Conservation (phyloP, 2,888 invertebrate genomes). For the Meloe dianella region DNA sequence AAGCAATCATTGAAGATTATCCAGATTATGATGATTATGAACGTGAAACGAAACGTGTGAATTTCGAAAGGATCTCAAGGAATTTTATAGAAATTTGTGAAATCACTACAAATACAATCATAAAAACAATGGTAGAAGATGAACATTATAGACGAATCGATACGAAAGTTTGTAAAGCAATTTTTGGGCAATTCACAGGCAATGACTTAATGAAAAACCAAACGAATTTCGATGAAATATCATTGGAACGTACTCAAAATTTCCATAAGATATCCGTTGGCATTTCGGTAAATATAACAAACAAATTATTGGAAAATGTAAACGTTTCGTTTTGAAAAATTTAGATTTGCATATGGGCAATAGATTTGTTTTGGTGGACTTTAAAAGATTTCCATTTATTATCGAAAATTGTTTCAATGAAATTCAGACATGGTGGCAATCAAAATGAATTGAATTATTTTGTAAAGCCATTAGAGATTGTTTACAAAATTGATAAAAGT, state of each 20-base stretch:
- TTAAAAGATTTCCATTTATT: not conserved
- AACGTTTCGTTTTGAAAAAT: not conserved
- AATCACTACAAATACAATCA: slow-evolving; percentile 8
- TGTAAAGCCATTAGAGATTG: not conserved
- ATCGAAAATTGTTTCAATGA: slow-evolving; percentile 12
- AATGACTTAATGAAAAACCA: not conserved
- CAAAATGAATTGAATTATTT: slow-evolving; percentile 13
- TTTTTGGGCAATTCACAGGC: not conserved
- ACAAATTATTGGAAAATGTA: not conserved
- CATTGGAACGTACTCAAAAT: not conserved
- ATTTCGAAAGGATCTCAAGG: slow-evolving; percentile 12
- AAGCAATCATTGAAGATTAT: slow-evolving; percentile 17
- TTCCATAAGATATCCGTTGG: not conserved
- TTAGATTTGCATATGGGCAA: slow-evolving; percentile 13
- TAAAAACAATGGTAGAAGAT: slow-evolving; percentile 14
- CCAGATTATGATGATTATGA: slow-evolving; percentile 20
- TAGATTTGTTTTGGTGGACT: slow-evolving; percentile 21
- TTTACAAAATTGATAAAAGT: slow-evolving; percentile 1
- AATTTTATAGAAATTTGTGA: slow-evolving; percentile 18
- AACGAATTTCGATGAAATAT: not conserved
- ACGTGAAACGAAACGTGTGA: slow-evolving; percentile 12
- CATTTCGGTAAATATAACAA: not conserved
- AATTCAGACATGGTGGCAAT: not conserved
- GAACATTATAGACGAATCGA: not conserved
- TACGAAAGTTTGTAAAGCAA: not conserved